Evolutionary conservation across 2,888 invertebrate species (phyloP), one percentile per base, ranked within the genome.

Genomic region (Orthonevra nobilis): DNA sequence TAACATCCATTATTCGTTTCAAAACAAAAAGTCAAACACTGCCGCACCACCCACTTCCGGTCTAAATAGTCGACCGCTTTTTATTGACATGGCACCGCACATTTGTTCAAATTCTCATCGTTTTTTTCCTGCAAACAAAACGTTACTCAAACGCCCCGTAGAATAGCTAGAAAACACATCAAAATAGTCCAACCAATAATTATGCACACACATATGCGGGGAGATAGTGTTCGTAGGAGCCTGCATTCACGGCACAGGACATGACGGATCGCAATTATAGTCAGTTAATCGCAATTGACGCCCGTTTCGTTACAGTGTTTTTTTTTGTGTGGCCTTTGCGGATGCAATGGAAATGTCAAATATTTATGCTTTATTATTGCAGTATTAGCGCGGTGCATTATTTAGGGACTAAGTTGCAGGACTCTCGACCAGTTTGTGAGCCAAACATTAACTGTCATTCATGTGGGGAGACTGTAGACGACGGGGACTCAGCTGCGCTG

Each of bases 301-400:
- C 46, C 60, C 63, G 0, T n/a, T n/a, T n/a, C n/a, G n/a, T n/a
- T n/a, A n/a, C n/a, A n/a, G n/a, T n/a, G n/a, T 3, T 63, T 70
- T 70, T 70, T 63, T n/a, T 54, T 36, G n/a, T 4, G 1, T 2
- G 48, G 48, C 15, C 15, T 14, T 61, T 20, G 36, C 54, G 14
- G 66, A 14, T 50, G 83, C 85, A 85, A 85, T 86, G 84, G 85
- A 86, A 84, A 85, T 82, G 84, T 85, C 84, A 85, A 85, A 86
- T 86, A 85, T 84, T 83, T 84, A 82, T 84, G 83, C 84, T 86
- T 87, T 87, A 87, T 86, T 84, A 85, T 84, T 86, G 85, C 86
- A 83, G 87, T 84, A 85, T 81, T 81, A 77, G 44, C 48, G 66
- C 44, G 46, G 48, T 68, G 73, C 68, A 73, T 73, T 68, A 79